These are phyloP conservation scores for Platycheirus albimanus DNA, from an alignment of 2,888 invertebrate genomes.

Conservation along the genomic window DNA sequence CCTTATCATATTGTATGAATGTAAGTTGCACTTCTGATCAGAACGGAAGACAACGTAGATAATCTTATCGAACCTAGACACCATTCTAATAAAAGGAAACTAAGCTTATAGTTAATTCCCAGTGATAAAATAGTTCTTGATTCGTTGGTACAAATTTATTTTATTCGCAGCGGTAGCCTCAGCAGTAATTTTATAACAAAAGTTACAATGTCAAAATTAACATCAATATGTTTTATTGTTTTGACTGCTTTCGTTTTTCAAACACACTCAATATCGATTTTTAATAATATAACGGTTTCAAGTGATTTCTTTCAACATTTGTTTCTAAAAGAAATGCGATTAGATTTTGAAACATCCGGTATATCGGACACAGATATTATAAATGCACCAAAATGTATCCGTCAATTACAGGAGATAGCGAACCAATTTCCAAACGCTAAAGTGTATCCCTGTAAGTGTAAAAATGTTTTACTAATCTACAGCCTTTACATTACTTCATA, in stretches of 20 bases:
- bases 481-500: too few species aligned
- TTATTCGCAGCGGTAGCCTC: too few species aligned
- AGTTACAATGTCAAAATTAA: conserved; percentile 21
- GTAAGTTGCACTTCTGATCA: not conserved
- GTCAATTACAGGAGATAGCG: conserved; percentile 25
- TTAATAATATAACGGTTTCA: conserved; percentile 29
- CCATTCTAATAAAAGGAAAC: conserved; percentile 31
- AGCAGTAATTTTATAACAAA: not conserved
- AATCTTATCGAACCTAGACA: conserved; percentile 3
- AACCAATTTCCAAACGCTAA: conserved; percentile 15
- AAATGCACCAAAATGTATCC: conserved; percentile 29
- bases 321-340: conserved; percentile 21
- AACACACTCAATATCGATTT: conserved; percentile 1
- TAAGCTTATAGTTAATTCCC: not conserved
- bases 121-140: conserved; percentile 6
- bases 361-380: not conserved
- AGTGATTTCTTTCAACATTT: conserved; percentile 38
- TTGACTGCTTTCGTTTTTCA: not conserved
- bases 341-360: not conserved
- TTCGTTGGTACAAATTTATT: not conserved
- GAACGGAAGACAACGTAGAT: not conserved
- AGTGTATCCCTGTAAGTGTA: conserved; percentile 46
- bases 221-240: not conserved
- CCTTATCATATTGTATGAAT: conserved; percentile 8
- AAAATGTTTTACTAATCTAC: too few species aligned